Conservation (phyloP, 37 sponge, comb jelly and placozoan genomes). For the Agelas oroides region DNA sequence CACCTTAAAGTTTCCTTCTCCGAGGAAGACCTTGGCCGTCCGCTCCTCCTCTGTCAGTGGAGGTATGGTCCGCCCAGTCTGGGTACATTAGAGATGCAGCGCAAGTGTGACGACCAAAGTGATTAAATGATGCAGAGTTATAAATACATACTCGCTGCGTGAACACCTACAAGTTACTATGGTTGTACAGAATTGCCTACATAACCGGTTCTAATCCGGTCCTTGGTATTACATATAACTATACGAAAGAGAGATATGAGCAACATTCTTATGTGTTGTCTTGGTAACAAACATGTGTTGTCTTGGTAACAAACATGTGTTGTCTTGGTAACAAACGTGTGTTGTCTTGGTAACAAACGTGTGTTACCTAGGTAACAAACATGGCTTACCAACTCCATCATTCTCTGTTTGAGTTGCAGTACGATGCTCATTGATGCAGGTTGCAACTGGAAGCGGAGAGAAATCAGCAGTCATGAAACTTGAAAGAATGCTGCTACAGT, state of each 20-base stretch:
- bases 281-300: no score
- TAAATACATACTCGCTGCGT: no score
- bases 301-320: no score
- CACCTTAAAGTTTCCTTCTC: conserved; percentile 70
- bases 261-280: no score
- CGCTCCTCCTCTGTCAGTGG: conserved; percentile 59
- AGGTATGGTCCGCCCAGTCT: conserved; percentile 71
- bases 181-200: no score
- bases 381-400: conserved; percentile 67
- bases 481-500: no score
- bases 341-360: no score
- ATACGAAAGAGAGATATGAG: background rate
- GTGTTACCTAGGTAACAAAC: background rate
- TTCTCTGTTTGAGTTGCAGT: conserved; percentile 60
- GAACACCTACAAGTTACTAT: background rate
- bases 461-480: no score
- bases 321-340: no score
- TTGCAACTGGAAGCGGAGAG: conserved; percentile 11
- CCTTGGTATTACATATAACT: no score
- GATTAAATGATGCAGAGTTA: no score
- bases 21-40: conserved; percentile 44
- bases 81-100: background rate
- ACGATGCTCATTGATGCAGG: conserved; percentile 56
- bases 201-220: no score
- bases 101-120: background rate